These are phyloP conservation scores for Lycia hirtaria DNA, from an alignment of 2,888 invertebrate genomes.

Conservation along the genomic window DNA sequence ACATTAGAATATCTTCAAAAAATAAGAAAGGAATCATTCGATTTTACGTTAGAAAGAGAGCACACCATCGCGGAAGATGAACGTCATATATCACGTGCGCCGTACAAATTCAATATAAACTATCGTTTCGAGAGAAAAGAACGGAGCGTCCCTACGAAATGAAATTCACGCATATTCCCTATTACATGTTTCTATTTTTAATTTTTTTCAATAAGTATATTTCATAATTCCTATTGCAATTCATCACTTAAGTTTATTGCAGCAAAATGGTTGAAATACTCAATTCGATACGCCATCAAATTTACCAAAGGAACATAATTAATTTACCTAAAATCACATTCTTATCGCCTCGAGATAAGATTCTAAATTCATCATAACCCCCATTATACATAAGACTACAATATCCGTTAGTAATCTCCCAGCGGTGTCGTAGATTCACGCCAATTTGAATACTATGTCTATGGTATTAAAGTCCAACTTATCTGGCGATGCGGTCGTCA, in stretches of 20 bases:
- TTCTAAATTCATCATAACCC: slow-evolving; percentile 20
- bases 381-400: background rate
- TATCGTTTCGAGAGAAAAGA: too few species aligned
- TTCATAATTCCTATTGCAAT: too few species aligned
- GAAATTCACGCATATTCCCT: too few species aligned
- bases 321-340: slow-evolving; percentile 29
- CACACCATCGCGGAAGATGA: too few species aligned
- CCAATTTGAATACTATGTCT: slow-evolving; percentile 17
- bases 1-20: too few species aligned
- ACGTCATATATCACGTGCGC: too few species aligned
- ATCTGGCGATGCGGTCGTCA: slow-evolving; percentile 8
- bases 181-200: too few species aligned
- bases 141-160: too few species aligned
- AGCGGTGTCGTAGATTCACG: slow-evolving; percentile 1
- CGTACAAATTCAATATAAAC: too few species aligned
- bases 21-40: too few species aligned
- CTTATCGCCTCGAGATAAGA: slow-evolving; percentile 24
- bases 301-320: slow-evolving; percentile 22
- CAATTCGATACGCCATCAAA: slow-evolving; percentile 3
- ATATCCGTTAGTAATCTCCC: background rate
- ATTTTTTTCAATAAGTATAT: too few species aligned
- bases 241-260: background rate
- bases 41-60: too few species aligned
- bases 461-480: slow-evolving; percentile 19
- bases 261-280: background rate